A percentile compares a stretch with the other conserved stretches of the same genome.
Conservation (phyloP, 2,113 vertebrate species). For the Suricata suricatta region DNA sequence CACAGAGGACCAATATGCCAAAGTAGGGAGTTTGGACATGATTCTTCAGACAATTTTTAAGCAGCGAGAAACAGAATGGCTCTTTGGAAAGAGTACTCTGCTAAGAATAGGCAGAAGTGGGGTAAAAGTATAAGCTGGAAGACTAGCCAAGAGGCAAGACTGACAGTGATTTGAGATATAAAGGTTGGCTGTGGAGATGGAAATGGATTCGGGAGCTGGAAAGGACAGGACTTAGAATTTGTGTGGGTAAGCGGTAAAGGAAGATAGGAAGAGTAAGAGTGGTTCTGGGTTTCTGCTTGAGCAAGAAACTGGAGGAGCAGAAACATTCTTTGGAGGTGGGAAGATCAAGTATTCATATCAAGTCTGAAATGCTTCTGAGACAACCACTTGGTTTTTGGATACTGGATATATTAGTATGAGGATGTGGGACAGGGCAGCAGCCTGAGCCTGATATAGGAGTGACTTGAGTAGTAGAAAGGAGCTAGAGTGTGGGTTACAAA, state of each 20-base stretch:
- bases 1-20: neutral
- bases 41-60: constrained; percentile 6
- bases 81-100: neutral
- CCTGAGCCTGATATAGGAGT: neutral
- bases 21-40: neutral
- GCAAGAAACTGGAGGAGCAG: neutral
- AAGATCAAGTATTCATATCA: neutral
- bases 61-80: neutral
- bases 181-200: neutral
- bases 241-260: neutral
- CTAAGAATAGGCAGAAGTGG: neutral
- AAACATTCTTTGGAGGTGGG: neutral
- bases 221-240: neutral
- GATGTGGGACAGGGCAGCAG: neutral
- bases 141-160: neutral
- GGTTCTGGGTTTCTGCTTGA: neutral
- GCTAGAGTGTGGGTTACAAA: neutral
- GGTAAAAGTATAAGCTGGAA: neutral
- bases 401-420: neutral
- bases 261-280: neutral
- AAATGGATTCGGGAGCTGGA: neutral
- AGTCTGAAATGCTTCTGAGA: neutral
- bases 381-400: neutral
- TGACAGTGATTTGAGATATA: neutral
- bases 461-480: neutral